phyloP scores from a whole-genome alignment of 2,113 vertebrate species.

The Heliornis fulica region DNA sequence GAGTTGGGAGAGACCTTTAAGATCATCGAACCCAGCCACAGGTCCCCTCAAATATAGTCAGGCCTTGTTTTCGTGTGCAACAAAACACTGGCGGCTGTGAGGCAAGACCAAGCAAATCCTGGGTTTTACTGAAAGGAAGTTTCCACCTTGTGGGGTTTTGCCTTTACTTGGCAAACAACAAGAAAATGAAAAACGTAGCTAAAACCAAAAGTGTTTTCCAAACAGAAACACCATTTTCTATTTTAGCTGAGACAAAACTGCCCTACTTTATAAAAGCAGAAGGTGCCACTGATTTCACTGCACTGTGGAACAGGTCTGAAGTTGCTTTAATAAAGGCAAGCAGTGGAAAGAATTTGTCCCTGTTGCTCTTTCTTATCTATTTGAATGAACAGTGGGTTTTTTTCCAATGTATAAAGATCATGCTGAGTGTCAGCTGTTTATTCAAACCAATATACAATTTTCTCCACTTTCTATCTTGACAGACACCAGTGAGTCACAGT shows the following conservation, averaged over 20 bases:
- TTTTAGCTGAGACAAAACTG: neutral
- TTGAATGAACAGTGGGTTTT: neutral
- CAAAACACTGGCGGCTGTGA: too few relatives aligned
- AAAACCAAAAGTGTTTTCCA: neutral
- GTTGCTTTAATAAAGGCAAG: neutral
- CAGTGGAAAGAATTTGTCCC: neutral
- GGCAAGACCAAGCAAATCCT: neutral
- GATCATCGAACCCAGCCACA: too few relatives aligned
- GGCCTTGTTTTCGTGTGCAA: neutral
- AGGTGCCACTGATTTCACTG: neutral
- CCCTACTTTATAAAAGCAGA: neutral
- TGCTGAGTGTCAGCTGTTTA: neutral
- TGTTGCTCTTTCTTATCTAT: fast-evolving
- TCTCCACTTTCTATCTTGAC: neutral
- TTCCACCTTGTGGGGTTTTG: neutral
- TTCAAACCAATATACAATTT: neutral
- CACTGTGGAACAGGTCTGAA: fast-evolving
- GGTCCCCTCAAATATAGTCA: fast-evolving
- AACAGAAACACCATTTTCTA: neutral
- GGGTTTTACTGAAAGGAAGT: neutral
- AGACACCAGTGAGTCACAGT: fast-evolving
- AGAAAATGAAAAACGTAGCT: fast-evolving
- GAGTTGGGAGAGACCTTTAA: too few relatives aligned
- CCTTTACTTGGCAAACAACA: neutral
- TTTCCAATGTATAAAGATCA: too few relatives aligned